Percentiles rank a stretch among this genome's conserved stretches.
phyloP scores from a whole-genome alignment of 2,888 invertebrate species.

The Dastarcus helophoroides region DNA sequence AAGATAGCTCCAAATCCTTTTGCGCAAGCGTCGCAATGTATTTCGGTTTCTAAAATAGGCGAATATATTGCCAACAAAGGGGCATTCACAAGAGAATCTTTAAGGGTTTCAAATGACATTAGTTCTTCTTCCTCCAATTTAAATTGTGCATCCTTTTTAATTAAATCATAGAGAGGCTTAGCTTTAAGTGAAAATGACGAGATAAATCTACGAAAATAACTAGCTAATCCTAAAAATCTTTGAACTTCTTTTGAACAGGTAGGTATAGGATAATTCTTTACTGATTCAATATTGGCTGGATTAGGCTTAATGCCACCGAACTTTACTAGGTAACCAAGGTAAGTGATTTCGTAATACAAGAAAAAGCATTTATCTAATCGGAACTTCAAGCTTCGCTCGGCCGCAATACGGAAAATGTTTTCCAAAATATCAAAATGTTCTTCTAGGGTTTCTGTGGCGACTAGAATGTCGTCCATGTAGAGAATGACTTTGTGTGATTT shows the following conservation, averaged over 20 bases:
- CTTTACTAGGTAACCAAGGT: constrained; percentile 20
- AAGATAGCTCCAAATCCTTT: constrained; percentile 24
- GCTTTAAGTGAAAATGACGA: constrained; percentile 17
- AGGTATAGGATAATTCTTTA: constrained; percentile 18
- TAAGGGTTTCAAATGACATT: constrained; percentile 16
- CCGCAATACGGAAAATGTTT: constrained; percentile 6
- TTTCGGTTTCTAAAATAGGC: constrained; percentile 21
- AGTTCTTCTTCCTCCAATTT: constrained; percentile 17
- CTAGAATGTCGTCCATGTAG: constrained; percentile 11
- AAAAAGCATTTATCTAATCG: constrained; percentile 18
- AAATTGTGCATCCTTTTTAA: constrained; percentile 18
- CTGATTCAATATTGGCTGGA: constrained; percentile 9
- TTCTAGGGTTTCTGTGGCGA: constrained; percentile 9
- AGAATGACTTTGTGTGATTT: constrained; percentile 5
- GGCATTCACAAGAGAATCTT: constrained; percentile 13
- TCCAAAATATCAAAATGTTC: constrained; percentile 10
- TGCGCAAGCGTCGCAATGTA: constrained; percentile 27
- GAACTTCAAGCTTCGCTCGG: constrained; percentile 3
- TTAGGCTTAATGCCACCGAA: constrained; percentile 13
- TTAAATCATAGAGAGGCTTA: constrained; percentile 17
- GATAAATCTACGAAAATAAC: constrained; percentile 23
- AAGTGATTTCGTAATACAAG: constrained; percentile 12
- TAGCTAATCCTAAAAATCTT: constrained; percentile 21
- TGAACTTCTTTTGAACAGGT: constrained; percentile 15
- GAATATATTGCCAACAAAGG: constrained; percentile 25